Evolutionary conservation across 2,888 invertebrate genomes (phyloP).

Genomic region (Acleris emargana): DNA sequence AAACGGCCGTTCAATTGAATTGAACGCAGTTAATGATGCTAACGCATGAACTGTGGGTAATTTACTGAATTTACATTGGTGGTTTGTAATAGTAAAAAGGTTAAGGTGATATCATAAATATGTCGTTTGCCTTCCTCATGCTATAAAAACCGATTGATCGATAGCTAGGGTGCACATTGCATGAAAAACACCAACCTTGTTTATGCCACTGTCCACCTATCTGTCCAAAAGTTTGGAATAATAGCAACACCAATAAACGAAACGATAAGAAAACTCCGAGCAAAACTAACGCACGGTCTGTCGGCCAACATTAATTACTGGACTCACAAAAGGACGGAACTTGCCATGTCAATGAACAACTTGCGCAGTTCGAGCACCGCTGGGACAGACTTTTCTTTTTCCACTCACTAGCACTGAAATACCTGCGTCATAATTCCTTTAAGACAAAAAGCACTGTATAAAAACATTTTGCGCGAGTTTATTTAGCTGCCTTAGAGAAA

Average conservation of each 20-base stretch:
- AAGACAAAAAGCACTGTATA: slow-evolving; percentile 45
- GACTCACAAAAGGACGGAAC: slow-evolving; percentile 55
- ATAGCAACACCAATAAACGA: slow-evolving; percentile 56
- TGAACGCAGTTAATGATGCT: slow-evolving; percentile 25
- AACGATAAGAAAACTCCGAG: slow-evolving; percentile 60
- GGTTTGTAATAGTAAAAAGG: not conserved
- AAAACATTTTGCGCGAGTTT: slow-evolving; percentile 56
- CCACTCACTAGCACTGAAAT: slow-evolving; percentile 47
- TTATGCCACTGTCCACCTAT: slow-evolving; percentile 22
- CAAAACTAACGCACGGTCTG: slow-evolving; percentile 49
- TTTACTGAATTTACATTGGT: not conserved
- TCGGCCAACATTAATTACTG: slow-evolving; percentile 72
- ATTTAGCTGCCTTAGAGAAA: slow-evolving; percentile 54
- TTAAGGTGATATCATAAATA: too few relatives aligned
- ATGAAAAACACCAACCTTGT: slow-evolving; percentile 10
- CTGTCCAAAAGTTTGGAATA: slow-evolving; percentile 52
- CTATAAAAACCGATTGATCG: too few relatives aligned
- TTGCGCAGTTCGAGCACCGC: slow-evolving; percentile 49
- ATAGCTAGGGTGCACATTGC: not conserved
- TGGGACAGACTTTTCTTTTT: slow-evolving; percentile 48
- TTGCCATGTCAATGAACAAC: slow-evolving; percentile 64
- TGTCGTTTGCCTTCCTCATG: too few relatives aligned
- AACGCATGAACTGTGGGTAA: not conserved
- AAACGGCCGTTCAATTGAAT: slow-evolving; percentile 32
- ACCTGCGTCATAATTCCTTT: slow-evolving; percentile 59